phyloP scores from a whole-genome alignment of 2,888 invertebrate genomes.

The Cancer borealis region DNA sequence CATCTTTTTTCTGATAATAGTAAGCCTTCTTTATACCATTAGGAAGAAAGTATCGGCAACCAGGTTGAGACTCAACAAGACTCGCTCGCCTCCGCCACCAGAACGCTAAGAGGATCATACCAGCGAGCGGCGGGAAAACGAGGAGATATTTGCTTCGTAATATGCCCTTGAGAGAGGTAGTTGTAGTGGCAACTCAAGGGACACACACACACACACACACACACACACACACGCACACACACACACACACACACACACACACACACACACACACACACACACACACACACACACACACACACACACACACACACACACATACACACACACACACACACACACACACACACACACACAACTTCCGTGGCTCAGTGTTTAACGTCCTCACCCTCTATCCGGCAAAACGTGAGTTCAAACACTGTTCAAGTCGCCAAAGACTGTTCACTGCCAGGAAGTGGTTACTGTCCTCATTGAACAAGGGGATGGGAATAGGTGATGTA shows the following conservation, averaged over 20 bases:
- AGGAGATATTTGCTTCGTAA: neutral
- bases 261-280: slow-evolving; percentile 31
- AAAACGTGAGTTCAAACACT: no score
- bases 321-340: no score
- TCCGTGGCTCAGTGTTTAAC: no score
- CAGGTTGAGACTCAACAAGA: neutral
- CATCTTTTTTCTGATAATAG: neutral
- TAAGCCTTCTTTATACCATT: neutral
- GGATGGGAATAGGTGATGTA: no score
- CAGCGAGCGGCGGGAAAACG: neutral
- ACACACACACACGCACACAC: slow-evolving; percentile 46
- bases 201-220: slow-evolving; percentile 32
- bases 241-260: slow-evolving; percentile 41
- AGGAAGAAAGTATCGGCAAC: neutral
- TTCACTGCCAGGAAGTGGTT: no score
- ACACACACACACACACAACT: no score
- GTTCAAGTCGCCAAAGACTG: no score
- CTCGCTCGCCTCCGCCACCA: neutral
- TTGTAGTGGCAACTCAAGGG: neutral
- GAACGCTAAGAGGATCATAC: neutral
- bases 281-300: neutral
- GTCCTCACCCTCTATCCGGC: no score
- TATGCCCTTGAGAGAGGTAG: neutral
- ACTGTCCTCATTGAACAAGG: no score
- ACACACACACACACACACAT: no score